These are phyloP conservation scores for Amphipyra berbera DNA, from an alignment of 2,888 invertebrate genomes.

Conservation along the genomic window DNA sequence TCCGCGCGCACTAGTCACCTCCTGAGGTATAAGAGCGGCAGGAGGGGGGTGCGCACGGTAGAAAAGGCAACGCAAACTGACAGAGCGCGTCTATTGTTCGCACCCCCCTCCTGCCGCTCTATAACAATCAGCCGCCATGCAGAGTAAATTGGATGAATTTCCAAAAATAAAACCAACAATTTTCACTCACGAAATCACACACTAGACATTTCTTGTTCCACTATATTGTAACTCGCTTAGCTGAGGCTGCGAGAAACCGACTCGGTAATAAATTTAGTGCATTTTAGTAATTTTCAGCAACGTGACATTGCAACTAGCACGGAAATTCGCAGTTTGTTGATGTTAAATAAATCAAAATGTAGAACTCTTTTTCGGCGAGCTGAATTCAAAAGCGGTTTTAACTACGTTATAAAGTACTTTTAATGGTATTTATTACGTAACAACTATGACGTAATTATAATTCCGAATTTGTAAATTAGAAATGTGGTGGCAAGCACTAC, in stretches of 20 bases:
- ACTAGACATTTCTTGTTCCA: slow-evolving; percentile 2
- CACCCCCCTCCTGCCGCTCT: too few relatives aligned
- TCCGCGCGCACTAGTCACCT: too few relatives aligned
- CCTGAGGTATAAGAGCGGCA: too few relatives aligned
- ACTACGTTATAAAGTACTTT: slow-evolving; percentile 2
- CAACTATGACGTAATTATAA: too few relatives aligned
- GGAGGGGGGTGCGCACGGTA: too few relatives aligned
- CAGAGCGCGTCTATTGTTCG: too few relatives aligned
- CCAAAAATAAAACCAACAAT: not conserved
- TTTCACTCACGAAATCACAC: slow-evolving; percentile 2
- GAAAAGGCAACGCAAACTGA: too few relatives aligned
- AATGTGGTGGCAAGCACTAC: too few relatives aligned
- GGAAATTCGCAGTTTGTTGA: slow-evolving; percentile 18
- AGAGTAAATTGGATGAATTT: too few relatives aligned
- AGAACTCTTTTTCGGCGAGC: slow-evolving; percentile 11
- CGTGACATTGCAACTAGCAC: slow-evolving; percentile 28
- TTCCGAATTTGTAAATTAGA: too few relatives aligned
- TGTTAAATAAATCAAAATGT: slow-evolving; percentile 31
- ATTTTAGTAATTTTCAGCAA: slow-evolving; percentile 41
- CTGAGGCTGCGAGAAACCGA: slow-evolving; percentile 3
- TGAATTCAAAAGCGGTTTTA: slow-evolving; percentile 20
- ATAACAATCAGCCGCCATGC: too few relatives aligned
- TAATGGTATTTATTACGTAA: not conserved
- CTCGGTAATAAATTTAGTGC: slow-evolving; percentile 30
- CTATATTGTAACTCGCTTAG: slow-evolving; percentile 11